Conservation (phyloP, 2,113 vertebrate species). For the Perccottus glenii region DNA sequence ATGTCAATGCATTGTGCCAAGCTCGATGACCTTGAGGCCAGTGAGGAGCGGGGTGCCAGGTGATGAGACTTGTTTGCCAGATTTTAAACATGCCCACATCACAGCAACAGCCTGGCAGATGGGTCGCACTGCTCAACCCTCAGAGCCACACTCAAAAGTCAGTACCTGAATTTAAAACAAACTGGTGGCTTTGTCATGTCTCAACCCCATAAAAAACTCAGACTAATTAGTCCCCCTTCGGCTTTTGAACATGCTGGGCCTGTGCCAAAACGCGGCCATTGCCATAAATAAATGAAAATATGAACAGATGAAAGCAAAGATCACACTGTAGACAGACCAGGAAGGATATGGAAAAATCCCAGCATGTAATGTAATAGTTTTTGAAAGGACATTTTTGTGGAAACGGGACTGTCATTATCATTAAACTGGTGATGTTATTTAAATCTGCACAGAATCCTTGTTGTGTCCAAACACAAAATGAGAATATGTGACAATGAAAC, state of each 20-base stretch:
- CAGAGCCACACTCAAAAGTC: slow-evolving; percentile 15
- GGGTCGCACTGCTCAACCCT: slow-evolving; percentile 33
- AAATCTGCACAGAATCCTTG: not conserved
- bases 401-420: not conserved
- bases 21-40: slow-evolving; percentile 59
- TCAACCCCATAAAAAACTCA: slow-evolving; percentile 31
- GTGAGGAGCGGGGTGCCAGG: slow-evolving; percentile 57
- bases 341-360: slow-evolving; percentile 36
- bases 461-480: not conserved
- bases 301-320: slow-evolving; percentile 62
- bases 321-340: slow-evolving; percentile 27
- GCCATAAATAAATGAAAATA: slow-evolving; percentile 76
- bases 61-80: slow-evolving; percentile 58
- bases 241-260: slow-evolving; percentile 59
- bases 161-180: slow-evolving; percentile 62
- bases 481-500: not conserved
- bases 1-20: slow-evolving; percentile 39
- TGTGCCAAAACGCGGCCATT: slow-evolving; percentile 61
- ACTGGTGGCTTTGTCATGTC: slow-evolving; percentile 27
- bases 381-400: slow-evolving; percentile 23
- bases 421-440: not conserved
- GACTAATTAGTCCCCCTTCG: slow-evolving; percentile 75
- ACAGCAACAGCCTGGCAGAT: slow-evolving; percentile 49
- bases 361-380: slow-evolving; percentile 2
- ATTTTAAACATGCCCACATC: slow-evolving; percentile 64